Percentiles rank a stretch among this genome's conserved stretches.
Evolutionary conservation across 2,113 vertebrate species (phyloP).

Genomic region (Dendropsophus ebraccatus): DNA sequence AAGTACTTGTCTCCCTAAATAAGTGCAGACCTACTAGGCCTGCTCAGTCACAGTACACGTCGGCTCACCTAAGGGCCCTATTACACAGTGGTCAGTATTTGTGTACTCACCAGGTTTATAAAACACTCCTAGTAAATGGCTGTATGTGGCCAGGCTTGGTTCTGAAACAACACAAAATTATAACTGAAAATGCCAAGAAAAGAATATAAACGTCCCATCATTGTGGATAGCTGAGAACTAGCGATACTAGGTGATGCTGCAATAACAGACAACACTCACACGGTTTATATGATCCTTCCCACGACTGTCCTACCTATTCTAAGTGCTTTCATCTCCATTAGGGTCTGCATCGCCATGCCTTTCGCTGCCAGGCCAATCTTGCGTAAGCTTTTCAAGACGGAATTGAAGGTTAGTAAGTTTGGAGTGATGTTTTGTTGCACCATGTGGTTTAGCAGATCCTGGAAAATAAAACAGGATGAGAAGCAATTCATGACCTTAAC

Average conservation of each 20-base stretch:
- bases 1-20: no score
- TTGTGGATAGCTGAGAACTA: no score
- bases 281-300: no score
- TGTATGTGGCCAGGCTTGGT: slow-evolving; percentile 85
- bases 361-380: slow-evolving; percentile 70
- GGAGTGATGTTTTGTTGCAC: slow-evolving; percentile 83
- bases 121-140: slow-evolving; percentile 78
- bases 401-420: slow-evolving; percentile 88
- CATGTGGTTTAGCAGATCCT: slow-evolving; percentile 92
- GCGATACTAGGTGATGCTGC: no score
- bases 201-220: no score
- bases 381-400: slow-evolving; percentile 77
- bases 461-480: slow-evolving; percentile 19
- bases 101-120: slow-evolving; percentile 77
- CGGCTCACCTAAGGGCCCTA: not conserved
- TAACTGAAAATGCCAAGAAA: no score
- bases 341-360: slow-evolving; percentile 64
- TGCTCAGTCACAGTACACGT: not conserved
- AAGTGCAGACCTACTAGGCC: no score
- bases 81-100: not conserved
- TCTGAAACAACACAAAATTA: slow-evolving; percentile 65
- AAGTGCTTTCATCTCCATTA: slow-evolving; percentile 90
- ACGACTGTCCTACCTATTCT: slow-evolving; percentile 71
- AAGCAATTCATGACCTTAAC: not conserved
- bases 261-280: no score